A percentile compares a stretch with the other conserved stretches of the same genome.
phyloP scores from a whole-genome alignment of 2,113 vertebrate genomes.

The Cyphomyrus discorhynchus region DNA sequence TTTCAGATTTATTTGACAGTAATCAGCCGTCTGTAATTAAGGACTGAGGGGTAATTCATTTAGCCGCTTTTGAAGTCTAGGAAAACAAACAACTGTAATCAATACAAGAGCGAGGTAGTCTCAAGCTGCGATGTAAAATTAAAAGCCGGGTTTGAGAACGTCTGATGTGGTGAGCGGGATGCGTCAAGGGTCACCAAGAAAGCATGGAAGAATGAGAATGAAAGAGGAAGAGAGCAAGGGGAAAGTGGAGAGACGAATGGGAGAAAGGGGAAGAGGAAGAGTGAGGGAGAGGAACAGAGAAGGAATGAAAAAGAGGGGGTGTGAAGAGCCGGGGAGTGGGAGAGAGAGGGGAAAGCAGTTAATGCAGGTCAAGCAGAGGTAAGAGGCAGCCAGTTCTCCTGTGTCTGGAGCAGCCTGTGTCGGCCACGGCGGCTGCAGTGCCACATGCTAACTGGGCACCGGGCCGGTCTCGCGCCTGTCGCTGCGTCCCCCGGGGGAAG shows the following conservation, averaged over 20 bases:
- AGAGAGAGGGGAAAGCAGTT: not conserved
- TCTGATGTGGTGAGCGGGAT: not conserved
- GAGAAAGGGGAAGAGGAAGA: not conserved
- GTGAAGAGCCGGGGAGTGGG: not conserved
- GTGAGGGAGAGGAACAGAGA: not conserved
- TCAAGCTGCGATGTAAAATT: not conserved
- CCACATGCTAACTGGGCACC: not conserved
- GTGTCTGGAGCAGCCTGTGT: not conserved
- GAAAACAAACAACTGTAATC: not conserved
- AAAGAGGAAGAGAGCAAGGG: not conserved
- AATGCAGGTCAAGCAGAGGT: slow-evolving; percentile 17
- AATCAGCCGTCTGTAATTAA: slow-evolving; percentile 10
- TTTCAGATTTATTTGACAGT: not conserved
- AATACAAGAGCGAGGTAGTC: not conserved
- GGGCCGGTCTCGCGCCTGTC: not conserved
- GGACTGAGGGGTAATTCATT: slow-evolving; percentile 1
- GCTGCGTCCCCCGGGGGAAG: not conserved
- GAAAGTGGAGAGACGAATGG: not conserved
- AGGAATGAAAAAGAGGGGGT: not conserved
- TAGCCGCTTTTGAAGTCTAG: slow-evolving; percentile 1
- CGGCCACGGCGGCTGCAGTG: not conserved
- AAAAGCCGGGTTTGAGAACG: not conserved
- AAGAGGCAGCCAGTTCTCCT: not conserved
- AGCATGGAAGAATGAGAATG: not conserved
- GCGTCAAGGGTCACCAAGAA: not conserved